Evolutionary conservation across 2,797 vertebrate genomes (phyloP).

Genomic region (Pseudocheirus occidentalis): DNA sequence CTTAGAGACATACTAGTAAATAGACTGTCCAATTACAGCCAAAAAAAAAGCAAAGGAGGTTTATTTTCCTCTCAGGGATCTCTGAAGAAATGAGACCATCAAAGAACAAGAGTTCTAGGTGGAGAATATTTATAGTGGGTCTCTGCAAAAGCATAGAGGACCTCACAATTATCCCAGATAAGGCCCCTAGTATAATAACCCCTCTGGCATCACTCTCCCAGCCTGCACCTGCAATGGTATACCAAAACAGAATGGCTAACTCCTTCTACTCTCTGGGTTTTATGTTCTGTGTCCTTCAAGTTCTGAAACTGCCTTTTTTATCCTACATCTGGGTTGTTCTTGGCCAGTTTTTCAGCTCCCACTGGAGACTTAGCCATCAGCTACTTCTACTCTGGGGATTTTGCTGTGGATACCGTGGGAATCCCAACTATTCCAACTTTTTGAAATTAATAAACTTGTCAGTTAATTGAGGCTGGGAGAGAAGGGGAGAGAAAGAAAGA

Average conservation of each 20-base stretch:
- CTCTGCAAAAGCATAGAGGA: background rate
- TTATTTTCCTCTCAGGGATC: background rate
- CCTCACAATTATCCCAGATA: background rate
- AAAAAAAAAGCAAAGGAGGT: background rate
- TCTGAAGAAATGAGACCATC: background rate
- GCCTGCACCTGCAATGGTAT: background rate
- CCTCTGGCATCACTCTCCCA: background rate
- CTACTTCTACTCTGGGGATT: background rate
- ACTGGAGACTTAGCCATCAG: background rate
- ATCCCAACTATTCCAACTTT: background rate
- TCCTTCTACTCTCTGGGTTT: background rate
- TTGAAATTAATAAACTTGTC: background rate
- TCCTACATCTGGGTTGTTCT: background rate
- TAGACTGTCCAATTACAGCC: background rate
- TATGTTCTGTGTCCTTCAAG: background rate
- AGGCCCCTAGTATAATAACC: background rate
- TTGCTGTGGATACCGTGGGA: background rate
- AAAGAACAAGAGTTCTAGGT: background rate
- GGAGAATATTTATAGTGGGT: background rate
- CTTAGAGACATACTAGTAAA: background rate
- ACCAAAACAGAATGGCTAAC: background rate
- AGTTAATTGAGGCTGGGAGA: background rate
- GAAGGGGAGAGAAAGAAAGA: background rate
- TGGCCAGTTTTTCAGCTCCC: background rate
- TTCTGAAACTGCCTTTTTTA: background rate